Percentiles rank a stretch among this genome's conserved stretches.
phyloP scores from a whole-genome alignment of 2,797 vertebrate species.

The Semaprochilodus insignis region DNA sequence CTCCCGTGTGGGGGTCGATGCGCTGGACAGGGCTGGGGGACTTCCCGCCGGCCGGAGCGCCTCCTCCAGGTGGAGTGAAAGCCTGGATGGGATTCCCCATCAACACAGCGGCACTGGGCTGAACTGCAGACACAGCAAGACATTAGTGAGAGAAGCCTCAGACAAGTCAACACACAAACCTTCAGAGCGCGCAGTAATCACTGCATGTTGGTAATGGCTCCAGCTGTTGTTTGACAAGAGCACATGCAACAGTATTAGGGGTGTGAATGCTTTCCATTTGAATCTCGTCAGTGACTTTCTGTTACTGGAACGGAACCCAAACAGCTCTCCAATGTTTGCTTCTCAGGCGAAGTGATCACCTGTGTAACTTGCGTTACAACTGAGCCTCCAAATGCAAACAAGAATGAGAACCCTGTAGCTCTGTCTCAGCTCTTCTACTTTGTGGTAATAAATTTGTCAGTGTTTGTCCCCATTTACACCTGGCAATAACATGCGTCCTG shows the following conservation, averaged over 20 bases:
- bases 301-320: not conserved
- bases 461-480: too few relatives aligned
- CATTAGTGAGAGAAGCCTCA: not conserved
- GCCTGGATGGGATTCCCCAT: slow-evolving; percentile 97
- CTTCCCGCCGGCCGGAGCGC: slow-evolving; percentile 88
- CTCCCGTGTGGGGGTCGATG: slow-evolving; percentile 96
- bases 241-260: not conserved
- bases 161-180: not conserved
- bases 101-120: slow-evolving; percentile 92
- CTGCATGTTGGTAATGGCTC: not conserved
- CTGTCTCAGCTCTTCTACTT: too few relatives aligned
- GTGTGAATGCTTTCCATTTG: not conserved
- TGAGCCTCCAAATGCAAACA: too few relatives aligned
- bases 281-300: too few relatives aligned
- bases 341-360: not conserved
- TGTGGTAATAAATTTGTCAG: too few relatives aligned
- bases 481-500: too few relatives aligned
- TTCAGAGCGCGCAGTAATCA: not conserved
- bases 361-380: too few relatives aligned
- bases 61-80: slow-evolving; percentile 91
- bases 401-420: too few relatives aligned
- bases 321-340: not conserved
- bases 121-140: slow-evolving; percentile 80
- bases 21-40: slow-evolving; percentile 98
- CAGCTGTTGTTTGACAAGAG: not conserved